A percentile compares a stretch with the other conserved stretches of the same genome.
Evolutionary conservation across 2,888 invertebrate species (phyloP).

Genomic region (Napeogenes sylphis): DNA sequence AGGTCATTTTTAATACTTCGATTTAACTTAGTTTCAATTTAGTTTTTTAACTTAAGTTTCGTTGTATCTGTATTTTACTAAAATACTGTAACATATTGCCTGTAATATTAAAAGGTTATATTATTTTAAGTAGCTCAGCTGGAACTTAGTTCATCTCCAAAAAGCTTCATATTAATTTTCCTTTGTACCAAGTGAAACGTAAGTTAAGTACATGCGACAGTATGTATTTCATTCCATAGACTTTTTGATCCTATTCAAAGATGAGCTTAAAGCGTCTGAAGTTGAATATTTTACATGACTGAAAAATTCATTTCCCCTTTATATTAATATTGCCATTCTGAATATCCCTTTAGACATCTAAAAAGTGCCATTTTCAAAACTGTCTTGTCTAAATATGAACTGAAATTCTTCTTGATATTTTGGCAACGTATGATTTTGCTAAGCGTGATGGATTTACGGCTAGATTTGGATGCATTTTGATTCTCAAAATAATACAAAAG

Average conservation of each 20-base stretch:
- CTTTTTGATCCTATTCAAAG: neutral
- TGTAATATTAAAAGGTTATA: too few species aligned
- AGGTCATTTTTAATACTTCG: too few species aligned
- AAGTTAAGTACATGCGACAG: neutral
- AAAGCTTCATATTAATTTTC: too few species aligned
- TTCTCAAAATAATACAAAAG: neutral
- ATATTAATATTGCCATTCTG: constrained; percentile 26
- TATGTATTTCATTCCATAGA: neutral
- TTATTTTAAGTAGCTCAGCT: too few species aligned
- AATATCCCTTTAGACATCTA: constrained; percentile 29
- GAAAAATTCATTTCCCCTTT: constrained; percentile 28
- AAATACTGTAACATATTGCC: too few species aligned
- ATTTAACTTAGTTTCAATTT: too few species aligned
- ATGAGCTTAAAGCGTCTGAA: neutral
- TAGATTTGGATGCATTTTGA: neutral
- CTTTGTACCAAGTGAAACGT: too few species aligned
- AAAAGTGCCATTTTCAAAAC: constrained; percentile 32
- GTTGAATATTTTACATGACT: neutral
- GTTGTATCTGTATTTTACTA: too few species aligned
- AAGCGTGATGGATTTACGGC: neutral
- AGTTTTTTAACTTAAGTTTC: too few species aligned
- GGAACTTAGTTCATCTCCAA: too few species aligned
- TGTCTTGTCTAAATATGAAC: constrained; percentile 13
- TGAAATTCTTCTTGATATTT: constrained; percentile 29
- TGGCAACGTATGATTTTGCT: constrained; percentile 17